A percentile compares a stretch with the other conserved stretches of the same genome.
phyloP scores from a whole-genome alignment of 2,888 invertebrate species.

The Reticulitermes lucifugus region DNA sequence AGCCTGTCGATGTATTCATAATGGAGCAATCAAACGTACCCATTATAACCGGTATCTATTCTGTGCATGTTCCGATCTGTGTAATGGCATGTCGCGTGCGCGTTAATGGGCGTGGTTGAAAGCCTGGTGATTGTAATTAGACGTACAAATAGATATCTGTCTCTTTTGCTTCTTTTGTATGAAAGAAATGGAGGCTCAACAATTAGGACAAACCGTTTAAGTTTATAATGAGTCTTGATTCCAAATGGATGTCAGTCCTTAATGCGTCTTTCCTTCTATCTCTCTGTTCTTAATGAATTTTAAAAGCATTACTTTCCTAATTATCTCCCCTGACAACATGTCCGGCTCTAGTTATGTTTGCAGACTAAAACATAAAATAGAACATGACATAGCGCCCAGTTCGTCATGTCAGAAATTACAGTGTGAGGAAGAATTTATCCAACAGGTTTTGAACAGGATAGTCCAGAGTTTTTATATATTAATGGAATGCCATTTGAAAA shows the following conservation, averaged over 20 bases:
- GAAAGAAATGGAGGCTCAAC: slow-evolving; percentile 10
- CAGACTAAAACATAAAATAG: not conserved
- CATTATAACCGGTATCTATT: too few species aligned
- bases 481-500: too few species aligned
- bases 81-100: slow-evolving; percentile 12
- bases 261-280: not conserved
- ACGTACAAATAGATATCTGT: slow-evolving; percentile 39
- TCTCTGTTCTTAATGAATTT: slow-evolving; percentile 13
- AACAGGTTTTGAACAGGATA: too few species aligned
- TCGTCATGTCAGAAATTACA: too few species aligned
- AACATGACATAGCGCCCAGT: too few species aligned
- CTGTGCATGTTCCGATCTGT: not conserved
- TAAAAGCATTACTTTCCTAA: not conserved
- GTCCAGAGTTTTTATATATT: too few species aligned
- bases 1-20: too few species aligned
- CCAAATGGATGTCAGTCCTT: slow-evolving; percentile 19
- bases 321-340: slow-evolving; percentile 5
- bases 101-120: slow-evolving; percentile 20
- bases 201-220: slow-evolving; percentile 29
- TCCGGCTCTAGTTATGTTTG: not conserved
- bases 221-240: slow-evolving; percentile 14
- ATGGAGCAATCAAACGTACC: too few species aligned
- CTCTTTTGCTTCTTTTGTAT: slow-evolving; percentile 1
- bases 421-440: too few species aligned
- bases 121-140: slow-evolving; percentile 28